phyloP scores from a whole-genome alignment of 2,888 invertebrate species.

The Melanchra persicariae region DNA sequence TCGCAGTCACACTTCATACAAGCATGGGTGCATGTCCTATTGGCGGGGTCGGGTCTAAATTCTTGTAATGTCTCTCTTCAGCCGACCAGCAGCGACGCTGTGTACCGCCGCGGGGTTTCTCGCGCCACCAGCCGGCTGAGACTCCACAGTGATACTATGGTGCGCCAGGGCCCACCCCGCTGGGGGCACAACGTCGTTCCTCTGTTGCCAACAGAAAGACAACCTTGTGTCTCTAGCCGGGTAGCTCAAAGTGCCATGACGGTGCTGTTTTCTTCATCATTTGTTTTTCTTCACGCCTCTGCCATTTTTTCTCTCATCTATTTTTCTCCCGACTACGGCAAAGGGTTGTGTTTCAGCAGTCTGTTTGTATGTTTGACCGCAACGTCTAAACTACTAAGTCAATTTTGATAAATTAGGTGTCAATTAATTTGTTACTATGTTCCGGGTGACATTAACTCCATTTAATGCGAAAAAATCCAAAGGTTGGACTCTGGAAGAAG shows the following conservation, averaged over 20 bases:
- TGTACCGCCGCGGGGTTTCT: slow-evolving; percentile 62
- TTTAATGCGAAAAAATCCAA: neutral
- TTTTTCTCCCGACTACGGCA: slow-evolving; percentile 19
- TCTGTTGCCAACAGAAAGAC: slow-evolving; percentile 49
- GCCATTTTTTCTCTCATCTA: slow-evolving; percentile 35
- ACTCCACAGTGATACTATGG: slow-evolving; percentile 80
- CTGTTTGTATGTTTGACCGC: neutral
- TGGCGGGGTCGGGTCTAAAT: slow-evolving; percentile 76
- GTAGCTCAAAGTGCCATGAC: slow-evolving; percentile 53
- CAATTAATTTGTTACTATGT: neutral
- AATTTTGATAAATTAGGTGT: neutral
- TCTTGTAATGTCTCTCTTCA: slow-evolving; percentile 66
- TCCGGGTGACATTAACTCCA: neutral
- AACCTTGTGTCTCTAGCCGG: slow-evolving; percentile 68
- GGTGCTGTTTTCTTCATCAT: slow-evolving; percentile 55
- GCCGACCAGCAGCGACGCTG: slow-evolving; percentile 68
- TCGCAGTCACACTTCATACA: slow-evolving; percentile 1
- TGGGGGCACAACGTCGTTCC: slow-evolving; percentile 60
- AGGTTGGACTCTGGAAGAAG: no score
- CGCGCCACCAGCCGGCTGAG: slow-evolving; percentile 73
- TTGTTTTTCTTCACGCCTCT: slow-evolving; percentile 35
- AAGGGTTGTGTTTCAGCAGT: neutral
- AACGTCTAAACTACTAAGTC: neutral
- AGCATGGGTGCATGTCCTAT: slow-evolving; percentile 67
- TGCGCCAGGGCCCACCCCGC: slow-evolving; percentile 61